Conservation (phyloP, 2,888 invertebrate genomes). For the Embidobia sp. region DNA sequence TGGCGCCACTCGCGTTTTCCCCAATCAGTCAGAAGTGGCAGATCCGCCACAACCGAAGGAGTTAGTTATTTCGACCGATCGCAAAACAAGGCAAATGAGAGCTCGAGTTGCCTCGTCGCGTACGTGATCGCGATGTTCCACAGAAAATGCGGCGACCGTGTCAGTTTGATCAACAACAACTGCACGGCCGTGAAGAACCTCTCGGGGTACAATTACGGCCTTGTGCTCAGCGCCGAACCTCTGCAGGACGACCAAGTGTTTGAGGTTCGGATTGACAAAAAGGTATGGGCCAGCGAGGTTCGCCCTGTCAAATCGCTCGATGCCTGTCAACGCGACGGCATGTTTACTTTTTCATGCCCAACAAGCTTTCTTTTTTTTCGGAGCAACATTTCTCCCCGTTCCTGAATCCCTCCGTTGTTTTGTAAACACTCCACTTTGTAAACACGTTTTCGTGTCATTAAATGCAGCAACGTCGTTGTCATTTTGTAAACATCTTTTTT, state of each 20-base stretch:
- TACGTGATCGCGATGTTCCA: conserved; percentile 84
- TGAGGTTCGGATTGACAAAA: conserved; percentile 93
- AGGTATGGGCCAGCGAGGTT: conserved; percentile 89
- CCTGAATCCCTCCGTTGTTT: too few species aligned
- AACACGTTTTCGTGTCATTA: too few species aligned
- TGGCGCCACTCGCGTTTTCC: conserved; percentile 8
- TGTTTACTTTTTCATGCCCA: too few species aligned
- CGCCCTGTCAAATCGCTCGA: too few species aligned
- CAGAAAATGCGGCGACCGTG: conserved; percentile 91
- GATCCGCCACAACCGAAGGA: conserved; percentile 29
- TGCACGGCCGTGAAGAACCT: conserved; percentile 90
- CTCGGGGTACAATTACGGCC: conserved; percentile 93
- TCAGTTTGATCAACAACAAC: conserved; percentile 91
- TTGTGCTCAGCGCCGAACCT: conserved; percentile 91
- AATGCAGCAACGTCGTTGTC: too few species aligned
- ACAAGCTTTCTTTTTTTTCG: too few species aligned
- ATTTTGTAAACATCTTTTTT: too few species aligned
- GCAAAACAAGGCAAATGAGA: conserved; percentile 50
- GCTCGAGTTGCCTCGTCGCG: conserved; percentile 19
- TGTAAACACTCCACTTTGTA: too few species aligned
- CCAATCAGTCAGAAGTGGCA: conserved; percentile 14
- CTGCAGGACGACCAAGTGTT: conserved; percentile 91
- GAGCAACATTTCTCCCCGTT: too few species aligned
- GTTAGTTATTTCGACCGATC: conserved; percentile 41
- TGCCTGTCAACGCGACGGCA: too few species aligned